Base-by-base conservation (phyloP, 2,888 invertebrate species). In the Brachyopa scutellaris region DNA sequence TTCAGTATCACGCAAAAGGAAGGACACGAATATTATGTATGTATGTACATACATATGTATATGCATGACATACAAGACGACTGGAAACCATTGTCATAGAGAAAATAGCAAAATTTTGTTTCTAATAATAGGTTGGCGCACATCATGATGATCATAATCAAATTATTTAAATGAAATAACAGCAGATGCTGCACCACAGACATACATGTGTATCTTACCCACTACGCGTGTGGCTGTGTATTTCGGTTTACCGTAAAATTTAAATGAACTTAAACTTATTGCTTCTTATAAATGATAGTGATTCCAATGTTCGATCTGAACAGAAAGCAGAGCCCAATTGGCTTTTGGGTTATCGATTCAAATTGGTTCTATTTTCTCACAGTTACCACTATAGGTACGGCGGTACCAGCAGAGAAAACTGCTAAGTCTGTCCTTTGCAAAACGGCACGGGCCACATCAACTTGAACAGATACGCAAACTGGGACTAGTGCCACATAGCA, bases 121-220 rank as follows among this genome's bases (percentile, higher is more conserved):
- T 47, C 33, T 36, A 62, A 49, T 49, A 36, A 62, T 62, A 62
- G 33, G 33, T 13, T n/a, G n/a, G n/a, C n/a, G n/a, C 57, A 70
- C 51, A 62, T 62, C 33, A 42, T 17, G 40, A 61, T 42, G 49
- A 42, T 29, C 72, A 72, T 61, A 72, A 72, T 72, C 62, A 45
- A 53, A 62, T 72, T 72, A 62, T 69, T 69, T 36, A 59, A 61
- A 51, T 70, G 49, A n/a, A 69, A 29, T 40, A 59, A 19, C n/a
- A n/a, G 19, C 69, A 70, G 70, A 70, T 70, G 70, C 40, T 70
- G 70, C 49, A 40, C 8, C 49, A 29, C 11, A 38, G 23, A 21
- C 13, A 15, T n/a, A n/a, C n/a, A n/a, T n/a, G n/a, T n/a, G n/a
- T 45, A 2, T 38, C 38, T 51, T 13, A n/a, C n/a, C 47, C n/a